Percentiles rank a stretch among this genome's conserved stretches.
These are phyloP conservation scores for Strigops habroptila DNA, from an alignment of 2,113 vertebrate genomes.

Conservation along the genomic window DNA sequence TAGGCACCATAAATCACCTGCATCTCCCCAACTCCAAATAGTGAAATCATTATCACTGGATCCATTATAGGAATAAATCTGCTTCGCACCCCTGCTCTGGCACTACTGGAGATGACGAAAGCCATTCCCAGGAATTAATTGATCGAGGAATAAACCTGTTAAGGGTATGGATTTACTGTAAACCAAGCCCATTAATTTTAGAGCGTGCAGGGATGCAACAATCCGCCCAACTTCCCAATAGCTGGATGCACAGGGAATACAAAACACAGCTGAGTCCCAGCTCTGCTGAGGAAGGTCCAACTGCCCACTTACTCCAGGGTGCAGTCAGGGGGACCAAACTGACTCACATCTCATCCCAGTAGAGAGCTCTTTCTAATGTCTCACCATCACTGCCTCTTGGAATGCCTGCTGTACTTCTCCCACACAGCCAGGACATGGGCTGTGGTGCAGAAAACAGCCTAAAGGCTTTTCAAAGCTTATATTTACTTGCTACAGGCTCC, in stretches of 20 bases:
- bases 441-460: background rate
- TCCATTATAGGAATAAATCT: slow-evolving; percentile 63
- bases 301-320: background rate
- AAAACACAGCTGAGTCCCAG: background rate
- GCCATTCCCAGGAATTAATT: slow-evolving; percentile 64
- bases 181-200: slow-evolving; percentile 33
- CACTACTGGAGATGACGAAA: slow-evolving; percentile 56
- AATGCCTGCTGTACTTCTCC: background rate
- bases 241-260: slow-evolving; percentile 4
- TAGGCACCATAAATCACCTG: slow-evolving; percentile 31
- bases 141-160: slow-evolving; percentile 69
- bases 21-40: background rate
- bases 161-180: slow-evolving; percentile 67
- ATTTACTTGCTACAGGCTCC: background rate
- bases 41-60: slow-evolving; percentile 67
- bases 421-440: background rate
- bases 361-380: background rate
- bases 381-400: background rate
- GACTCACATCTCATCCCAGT: background rate
- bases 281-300: background rate
- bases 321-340: background rate
- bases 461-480: background rate
- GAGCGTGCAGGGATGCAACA: background rate
- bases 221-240: background rate
- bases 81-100: slow-evolving; percentile 25